Evolutionary conservation across 2,797 vertebrate species (phyloP).

Genomic region (Nyctibius grandis): DNA sequence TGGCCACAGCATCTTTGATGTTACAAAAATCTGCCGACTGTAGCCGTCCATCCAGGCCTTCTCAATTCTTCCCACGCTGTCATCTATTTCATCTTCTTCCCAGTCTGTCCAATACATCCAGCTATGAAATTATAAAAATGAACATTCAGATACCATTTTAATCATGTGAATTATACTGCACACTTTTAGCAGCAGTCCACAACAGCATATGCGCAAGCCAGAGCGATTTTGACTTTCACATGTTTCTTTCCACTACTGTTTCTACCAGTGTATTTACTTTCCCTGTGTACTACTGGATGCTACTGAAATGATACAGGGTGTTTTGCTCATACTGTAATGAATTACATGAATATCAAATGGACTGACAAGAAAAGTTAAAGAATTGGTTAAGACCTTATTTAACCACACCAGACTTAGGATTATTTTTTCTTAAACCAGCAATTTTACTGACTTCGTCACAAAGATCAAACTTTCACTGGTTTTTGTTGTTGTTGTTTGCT

Average conservation of each 20-base stretch:
- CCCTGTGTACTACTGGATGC: not conserved
- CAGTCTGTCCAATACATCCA: conserved; percentile 99
- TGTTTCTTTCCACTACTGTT: not conserved
- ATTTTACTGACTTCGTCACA: not conserved
- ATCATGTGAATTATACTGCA: not conserved
- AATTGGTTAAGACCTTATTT: not conserved
- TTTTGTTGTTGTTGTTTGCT: too few relatives aligned
- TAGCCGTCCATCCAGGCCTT: conserved; percentile 98
- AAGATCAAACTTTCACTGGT: not conserved
- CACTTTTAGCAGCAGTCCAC: not conserved
- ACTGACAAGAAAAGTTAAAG: not conserved
- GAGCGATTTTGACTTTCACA: not conserved
- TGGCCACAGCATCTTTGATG: conserved; percentile 98
- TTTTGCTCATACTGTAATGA: not conserved
- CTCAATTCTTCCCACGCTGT: conserved; percentile 96
- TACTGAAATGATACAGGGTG: not conserved
- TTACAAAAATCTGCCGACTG: conserved; percentile 90
- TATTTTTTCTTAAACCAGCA: not conserved
- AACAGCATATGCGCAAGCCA: not conserved
- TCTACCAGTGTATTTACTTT: not conserved
- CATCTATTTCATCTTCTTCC: conserved; percentile 97
- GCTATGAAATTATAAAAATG: conserved; percentile 71
- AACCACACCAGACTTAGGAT: not conserved
- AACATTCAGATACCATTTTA: not conserved
- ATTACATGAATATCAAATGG: not conserved